Conservation (phyloP, 2,797 vertebrate species). For the Melanotaenia boesemani region DNA sequence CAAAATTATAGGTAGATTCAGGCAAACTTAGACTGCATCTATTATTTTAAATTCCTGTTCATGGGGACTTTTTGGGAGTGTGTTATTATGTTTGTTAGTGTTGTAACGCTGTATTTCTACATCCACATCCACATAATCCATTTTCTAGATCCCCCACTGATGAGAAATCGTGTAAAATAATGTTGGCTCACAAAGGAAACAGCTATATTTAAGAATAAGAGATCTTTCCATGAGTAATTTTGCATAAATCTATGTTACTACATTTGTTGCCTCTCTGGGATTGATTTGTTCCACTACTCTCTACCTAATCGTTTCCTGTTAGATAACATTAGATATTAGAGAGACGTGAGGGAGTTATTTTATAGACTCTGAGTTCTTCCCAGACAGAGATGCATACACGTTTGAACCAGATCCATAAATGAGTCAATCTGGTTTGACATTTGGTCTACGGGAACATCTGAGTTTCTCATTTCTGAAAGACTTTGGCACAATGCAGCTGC, state of each 20-base stretch:
- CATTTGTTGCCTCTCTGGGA: conserved; percentile 21
- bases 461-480: conserved; percentile 54
- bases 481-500: conserved; percentile 35
- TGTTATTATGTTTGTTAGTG: too few species aligned
- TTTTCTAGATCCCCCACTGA: too few species aligned
- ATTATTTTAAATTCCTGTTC: too few species aligned
- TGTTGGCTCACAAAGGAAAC: neutral
- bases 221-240: conserved; percentile 1
- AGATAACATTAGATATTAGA: neutral
- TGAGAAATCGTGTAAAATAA: neutral
- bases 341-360: conserved; percentile 33
- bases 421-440: conserved; percentile 68
- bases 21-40: too few species aligned
- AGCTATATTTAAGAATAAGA: neutral
- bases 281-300: conserved; percentile 20
- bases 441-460: conserved; percentile 64
- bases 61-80: too few species aligned
- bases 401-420: conserved; percentile 68
- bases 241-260: neutral
- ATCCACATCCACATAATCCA: too few species aligned
- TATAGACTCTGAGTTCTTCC: conserved; percentile 38
- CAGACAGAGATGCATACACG: conserved; percentile 39
- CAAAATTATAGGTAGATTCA: too few species aligned
- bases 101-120: too few species aligned
- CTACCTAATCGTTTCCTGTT: conserved; percentile 25